phyloP scores from a whole-genome alignment of 1,140 invertebrate species.

The Heliconius eleuchia region DNA sequence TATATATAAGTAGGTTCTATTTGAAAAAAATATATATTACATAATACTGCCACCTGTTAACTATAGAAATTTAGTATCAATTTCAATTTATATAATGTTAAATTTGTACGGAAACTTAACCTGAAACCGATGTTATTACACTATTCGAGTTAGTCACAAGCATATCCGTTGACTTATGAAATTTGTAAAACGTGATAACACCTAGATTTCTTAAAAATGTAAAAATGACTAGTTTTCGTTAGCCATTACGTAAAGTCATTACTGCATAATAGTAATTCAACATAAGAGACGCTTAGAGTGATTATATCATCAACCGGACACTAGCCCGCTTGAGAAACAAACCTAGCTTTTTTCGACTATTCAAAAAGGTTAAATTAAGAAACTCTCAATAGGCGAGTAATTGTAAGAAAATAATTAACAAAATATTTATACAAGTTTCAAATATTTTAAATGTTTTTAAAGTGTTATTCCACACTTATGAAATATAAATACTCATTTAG shows the following conservation, averaged over 20 bases:
- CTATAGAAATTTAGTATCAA: neutral
- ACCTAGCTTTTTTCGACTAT: conserved; percentile 14
- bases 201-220: conserved; percentile 11
- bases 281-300: conserved; percentile 33
- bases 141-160: neutral
- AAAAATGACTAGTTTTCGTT: conserved; percentile 29
- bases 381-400: neutral
- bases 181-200: conserved; percentile 1
- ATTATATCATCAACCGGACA: conserved; percentile 37
- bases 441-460: neutral
- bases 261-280: conserved; percentile 42
- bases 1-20: neutral
- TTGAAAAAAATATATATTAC: neutral
- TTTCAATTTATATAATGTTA: neutral
- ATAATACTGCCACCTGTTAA: neutral
- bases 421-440: conserved; percentile 4
- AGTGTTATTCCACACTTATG: too few species aligned
- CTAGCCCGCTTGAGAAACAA: conserved; percentile 18
- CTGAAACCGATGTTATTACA: neutral
- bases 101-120: neutral
- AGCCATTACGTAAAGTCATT: conserved; percentile 36
- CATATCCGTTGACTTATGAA: neutral
- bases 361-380: conserved; percentile 18
- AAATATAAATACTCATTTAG: too few species aligned
- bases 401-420: neutral